Percentiles rank a stretch among this genome's conserved stretches.
phyloP scores from a whole-genome alignment of 2,113 vertebrate species.

The Helogale parvula region DNA sequence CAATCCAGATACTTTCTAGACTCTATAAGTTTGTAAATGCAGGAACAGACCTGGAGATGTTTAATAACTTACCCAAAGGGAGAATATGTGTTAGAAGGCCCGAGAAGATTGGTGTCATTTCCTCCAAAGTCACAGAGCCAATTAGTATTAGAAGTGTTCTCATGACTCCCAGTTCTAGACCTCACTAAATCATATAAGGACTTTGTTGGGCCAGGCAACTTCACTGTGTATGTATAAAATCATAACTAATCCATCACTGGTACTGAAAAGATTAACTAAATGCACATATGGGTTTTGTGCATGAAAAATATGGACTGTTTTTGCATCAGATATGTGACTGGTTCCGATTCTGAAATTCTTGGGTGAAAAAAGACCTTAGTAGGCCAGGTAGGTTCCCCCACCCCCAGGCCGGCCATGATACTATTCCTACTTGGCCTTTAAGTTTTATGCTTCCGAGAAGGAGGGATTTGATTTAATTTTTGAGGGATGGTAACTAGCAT shows the following conservation, averaged over 20 bases:
- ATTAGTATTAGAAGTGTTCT: background rate
- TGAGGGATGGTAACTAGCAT: background rate
- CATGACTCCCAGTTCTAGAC: background rate
- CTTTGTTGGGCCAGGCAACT: background rate
- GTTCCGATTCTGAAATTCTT: slow-evolving; percentile 50
- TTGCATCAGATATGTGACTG: background rate
- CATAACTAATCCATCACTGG: background rate
- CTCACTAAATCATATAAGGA: background rate
- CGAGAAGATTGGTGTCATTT: background rate
- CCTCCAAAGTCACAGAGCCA: background rate
- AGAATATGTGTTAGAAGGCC: background rate
- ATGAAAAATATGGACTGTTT: background rate
- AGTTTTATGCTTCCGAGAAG: background rate
- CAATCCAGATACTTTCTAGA: background rate
- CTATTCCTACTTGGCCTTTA: background rate
- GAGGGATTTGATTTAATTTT: background rate
- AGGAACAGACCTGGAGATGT: background rate
- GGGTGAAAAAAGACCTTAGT: background rate
- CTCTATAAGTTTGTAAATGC: slow-evolving; percentile 31
- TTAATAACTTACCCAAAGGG: background rate
- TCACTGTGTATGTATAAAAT: background rate
- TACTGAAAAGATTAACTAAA: background rate
- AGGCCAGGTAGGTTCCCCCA: background rate
- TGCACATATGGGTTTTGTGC: background rate
- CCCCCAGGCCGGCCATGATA: background rate